A percentile compares a stretch with the other conserved stretches of the same genome.
These are phyloP conservation scores for Megalops cyprinoides DNA, from an alignment of 2,797 vertebrate genomes.

Conservation along the genomic window DNA sequence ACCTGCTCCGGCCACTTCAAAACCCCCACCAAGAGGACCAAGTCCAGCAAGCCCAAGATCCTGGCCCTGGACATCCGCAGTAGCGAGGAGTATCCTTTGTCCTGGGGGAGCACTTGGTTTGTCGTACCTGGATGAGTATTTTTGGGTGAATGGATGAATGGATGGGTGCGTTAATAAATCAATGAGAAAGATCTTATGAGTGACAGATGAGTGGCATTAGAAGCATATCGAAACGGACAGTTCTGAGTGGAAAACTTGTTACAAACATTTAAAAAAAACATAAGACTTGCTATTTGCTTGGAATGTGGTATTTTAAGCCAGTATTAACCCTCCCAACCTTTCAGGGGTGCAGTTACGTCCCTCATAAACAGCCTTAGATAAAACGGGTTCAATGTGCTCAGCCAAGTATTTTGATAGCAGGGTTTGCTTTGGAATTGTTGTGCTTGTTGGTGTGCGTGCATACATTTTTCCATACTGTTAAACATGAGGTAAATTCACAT, in stretches of 20 bases:
- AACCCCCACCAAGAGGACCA: conserved; percentile 83
- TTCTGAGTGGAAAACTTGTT: neutral
- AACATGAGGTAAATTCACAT: conserved; percentile 4
- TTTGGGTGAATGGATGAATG: neutral
- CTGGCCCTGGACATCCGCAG: conserved; percentile 92
- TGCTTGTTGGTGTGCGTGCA: too few species aligned
- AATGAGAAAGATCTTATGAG: neutral
- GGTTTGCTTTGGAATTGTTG: too few species aligned
- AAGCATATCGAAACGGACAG: neutral
- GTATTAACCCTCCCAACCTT: too few species aligned
- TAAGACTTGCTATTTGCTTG: too few species aligned
- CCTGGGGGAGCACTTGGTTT: neutral
- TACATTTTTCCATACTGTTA: neutral
- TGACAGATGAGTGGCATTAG: neutral
- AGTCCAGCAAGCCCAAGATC: conserved; percentile 89
- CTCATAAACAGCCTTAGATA: too few species aligned
- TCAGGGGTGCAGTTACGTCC: too few species aligned
- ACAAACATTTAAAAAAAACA: too few species aligned
- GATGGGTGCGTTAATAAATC: neutral
- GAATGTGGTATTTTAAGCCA: too few species aligned
- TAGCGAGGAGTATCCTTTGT: conserved; percentile 93
- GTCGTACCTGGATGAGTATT: neutral
- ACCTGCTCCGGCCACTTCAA: conserved; percentile 75
- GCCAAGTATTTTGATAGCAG: too few species aligned
- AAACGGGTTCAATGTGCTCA: too few species aligned